phyloP scores from a whole-genome alignment of 2,888 invertebrate genomes.

The Hybos culiciformis region DNA sequence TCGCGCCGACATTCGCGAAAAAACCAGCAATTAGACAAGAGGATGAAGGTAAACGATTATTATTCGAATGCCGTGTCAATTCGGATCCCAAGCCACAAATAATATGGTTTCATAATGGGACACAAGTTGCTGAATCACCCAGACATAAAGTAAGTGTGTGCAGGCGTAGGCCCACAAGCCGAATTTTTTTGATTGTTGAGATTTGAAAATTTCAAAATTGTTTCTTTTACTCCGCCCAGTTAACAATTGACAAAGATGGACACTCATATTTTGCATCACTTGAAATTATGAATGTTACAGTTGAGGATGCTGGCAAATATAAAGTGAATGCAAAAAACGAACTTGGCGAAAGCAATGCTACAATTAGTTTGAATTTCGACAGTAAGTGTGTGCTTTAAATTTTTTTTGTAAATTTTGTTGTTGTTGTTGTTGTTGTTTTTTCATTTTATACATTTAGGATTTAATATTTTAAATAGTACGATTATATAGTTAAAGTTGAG shows the following conservation, averaged over 20 bases:
- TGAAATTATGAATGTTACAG: constrained; percentile 86
- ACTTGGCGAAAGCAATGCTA: constrained; percentile 92
- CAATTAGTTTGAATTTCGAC: constrained; percentile 95
- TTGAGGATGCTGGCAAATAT: constrained; percentile 95
- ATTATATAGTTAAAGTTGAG: too few relatives aligned
- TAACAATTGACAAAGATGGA: constrained; percentile 79
- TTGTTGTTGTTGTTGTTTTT: too few relatives aligned
- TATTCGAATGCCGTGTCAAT: constrained; percentile 89
- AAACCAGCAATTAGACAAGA: constrained; percentile 95
- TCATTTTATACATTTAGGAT: too few relatives aligned
- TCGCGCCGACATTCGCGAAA: constrained; percentile 95
- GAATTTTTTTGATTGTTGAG: neutral
- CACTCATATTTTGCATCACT: constrained; percentile 87
- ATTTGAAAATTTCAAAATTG: neutral
- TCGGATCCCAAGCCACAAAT: constrained; percentile 84
- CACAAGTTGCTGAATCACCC: constrained; percentile 61
- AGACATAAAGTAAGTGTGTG: constrained; percentile 74
- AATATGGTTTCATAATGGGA: constrained; percentile 80
- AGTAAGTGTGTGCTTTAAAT: constrained; percentile 54
- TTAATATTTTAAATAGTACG: too few relatives aligned
- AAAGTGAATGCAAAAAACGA: constrained; percentile 95
- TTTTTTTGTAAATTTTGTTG: neutral
- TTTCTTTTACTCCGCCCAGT: constrained; percentile 42
- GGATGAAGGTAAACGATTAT: constrained; percentile 84
- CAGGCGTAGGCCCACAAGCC: too few relatives aligned